Evolutionary conservation across 2,797 vertebrate species (phyloP).

Genomic region (Hozukius guyotensis): DNA sequence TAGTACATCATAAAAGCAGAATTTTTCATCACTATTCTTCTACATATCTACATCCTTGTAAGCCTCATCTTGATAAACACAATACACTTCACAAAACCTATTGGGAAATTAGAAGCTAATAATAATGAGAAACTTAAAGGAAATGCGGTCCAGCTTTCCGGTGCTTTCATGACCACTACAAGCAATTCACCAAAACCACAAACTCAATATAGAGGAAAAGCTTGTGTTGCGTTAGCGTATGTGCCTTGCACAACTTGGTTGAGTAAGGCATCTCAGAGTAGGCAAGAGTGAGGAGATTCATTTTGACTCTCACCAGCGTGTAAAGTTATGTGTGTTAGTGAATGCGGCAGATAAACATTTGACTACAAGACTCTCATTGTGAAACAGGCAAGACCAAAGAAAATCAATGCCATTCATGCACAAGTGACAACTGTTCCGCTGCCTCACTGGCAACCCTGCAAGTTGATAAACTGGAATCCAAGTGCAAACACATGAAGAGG

Average conservation of each 20-base stretch:
- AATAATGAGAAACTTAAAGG: constrained; percentile 13
- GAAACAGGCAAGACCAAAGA: constrained; percentile 36
- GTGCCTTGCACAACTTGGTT: constrained; percentile 3
- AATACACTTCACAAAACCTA: constrained; percentile 1
- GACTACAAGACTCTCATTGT: constrained; percentile 43
- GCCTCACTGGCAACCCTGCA: constrained; percentile 25
- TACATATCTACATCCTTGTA: background rate
- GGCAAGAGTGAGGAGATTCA: background rate
- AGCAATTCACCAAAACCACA: constrained; percentile 47
- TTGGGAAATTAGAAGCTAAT: constrained; percentile 8
- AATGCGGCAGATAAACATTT: constrained; percentile 37
- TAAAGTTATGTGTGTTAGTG: constrained; percentile 12
- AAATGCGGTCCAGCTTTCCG: constrained; percentile 17
- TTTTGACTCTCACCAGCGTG: constrained; percentile 21
- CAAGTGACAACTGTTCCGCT: constrained; percentile 40
- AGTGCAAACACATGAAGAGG: constrained; percentile 18
- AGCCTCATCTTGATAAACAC: background rate
- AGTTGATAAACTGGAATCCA: constrained; percentile 39
- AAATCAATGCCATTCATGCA: constrained; percentile 45
- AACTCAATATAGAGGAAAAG: constrained; percentile 35
- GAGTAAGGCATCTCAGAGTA: background rate
- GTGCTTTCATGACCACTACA: constrained; percentile 23
- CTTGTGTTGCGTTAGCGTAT: constrained; percentile 3
- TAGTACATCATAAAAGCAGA: background rate
- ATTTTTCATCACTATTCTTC: background rate